Evolutionary conservation across 2,888 invertebrate genomes (phyloP).

Genomic region (Hymenopus coronatus): DNA sequence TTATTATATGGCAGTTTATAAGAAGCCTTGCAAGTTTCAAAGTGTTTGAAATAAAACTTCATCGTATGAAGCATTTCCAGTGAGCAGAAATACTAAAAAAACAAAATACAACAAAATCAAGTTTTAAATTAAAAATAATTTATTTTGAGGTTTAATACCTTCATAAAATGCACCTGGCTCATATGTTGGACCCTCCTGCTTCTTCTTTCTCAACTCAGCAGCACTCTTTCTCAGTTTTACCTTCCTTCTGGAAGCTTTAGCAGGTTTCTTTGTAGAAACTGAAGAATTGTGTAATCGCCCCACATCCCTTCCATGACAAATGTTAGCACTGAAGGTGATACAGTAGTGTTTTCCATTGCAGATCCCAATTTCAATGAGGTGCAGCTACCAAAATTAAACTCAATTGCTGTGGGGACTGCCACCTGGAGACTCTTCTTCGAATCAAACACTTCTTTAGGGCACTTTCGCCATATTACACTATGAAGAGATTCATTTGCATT

Average conservation of each 20-base stretch:
- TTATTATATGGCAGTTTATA: no score
- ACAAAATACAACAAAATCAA: neutral
- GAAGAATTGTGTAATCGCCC: neutral
- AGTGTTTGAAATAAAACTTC: neutral
- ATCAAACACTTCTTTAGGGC: neutral
- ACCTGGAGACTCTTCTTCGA: no score
- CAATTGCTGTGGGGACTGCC: neutral
- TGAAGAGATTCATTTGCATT: constrained; percentile 2
- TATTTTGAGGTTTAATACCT: neutral
- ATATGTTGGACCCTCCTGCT: neutral
- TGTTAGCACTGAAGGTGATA: neutral
- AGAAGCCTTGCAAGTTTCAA: neutral
- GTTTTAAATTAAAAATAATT: neutral
- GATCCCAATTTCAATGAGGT: neutral
- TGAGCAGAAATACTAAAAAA: neutral
- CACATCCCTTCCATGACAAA: neutral
- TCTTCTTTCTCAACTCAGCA: neutral
- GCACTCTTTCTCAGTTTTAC: neutral
- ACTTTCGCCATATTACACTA: neutral
- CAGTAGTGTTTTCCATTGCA: neutral
- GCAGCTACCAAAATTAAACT: neutral
- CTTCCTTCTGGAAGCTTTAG: neutral
- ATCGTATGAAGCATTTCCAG: neutral
- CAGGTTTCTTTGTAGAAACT: neutral
- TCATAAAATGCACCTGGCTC: neutral